A percentile compares a stretch with the other conserved stretches of the same genome.
phyloP scores from a whole-genome alignment of 2,888 invertebrate species.

The Lithophane semibrunnea region DNA sequence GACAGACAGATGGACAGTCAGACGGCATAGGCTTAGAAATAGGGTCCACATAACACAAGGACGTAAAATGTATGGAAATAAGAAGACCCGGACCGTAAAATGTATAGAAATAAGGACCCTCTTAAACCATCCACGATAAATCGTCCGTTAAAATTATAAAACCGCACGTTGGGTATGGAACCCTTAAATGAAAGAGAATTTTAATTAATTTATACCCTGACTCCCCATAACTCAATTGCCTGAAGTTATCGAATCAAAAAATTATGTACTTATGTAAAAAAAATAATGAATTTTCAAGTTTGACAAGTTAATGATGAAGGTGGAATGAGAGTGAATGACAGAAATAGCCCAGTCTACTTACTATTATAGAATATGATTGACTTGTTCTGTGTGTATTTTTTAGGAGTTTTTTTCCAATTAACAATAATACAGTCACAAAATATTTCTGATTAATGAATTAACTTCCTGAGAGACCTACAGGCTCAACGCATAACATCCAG shows the following conservation, averaged over 20 bases:
- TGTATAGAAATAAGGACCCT: background rate
- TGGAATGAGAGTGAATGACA: conserved; percentile 39
- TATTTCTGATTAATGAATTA: background rate
- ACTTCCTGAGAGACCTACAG: background rate
- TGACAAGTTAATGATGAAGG: conserved; percentile 58
- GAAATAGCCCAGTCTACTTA: conserved; percentile 9
- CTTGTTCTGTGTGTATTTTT: background rate
- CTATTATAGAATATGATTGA: background rate
- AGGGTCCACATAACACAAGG: too few species aligned
- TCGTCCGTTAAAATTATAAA: background rate
- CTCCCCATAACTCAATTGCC: conserved; percentile 25
- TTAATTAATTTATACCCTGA: background rate
- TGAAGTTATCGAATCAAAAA: conserved; percentile 27
- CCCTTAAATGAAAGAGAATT: background rate
- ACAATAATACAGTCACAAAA: too few species aligned
- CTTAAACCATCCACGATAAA: background rate
- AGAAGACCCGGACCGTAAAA: background rate
- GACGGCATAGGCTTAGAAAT: background rate
- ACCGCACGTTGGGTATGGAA: background rate
- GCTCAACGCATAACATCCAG: background rate
- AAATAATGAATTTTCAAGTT: conserved; percentile 48
- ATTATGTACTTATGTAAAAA: conserved; percentile 22
- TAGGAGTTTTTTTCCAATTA: too few species aligned
- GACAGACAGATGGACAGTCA: background rate
- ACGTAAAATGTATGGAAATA: background rate